Conservation (phyloP, 64 coral and sea anemone genomes). For the Catalaphyllia jardinei region DNA sequence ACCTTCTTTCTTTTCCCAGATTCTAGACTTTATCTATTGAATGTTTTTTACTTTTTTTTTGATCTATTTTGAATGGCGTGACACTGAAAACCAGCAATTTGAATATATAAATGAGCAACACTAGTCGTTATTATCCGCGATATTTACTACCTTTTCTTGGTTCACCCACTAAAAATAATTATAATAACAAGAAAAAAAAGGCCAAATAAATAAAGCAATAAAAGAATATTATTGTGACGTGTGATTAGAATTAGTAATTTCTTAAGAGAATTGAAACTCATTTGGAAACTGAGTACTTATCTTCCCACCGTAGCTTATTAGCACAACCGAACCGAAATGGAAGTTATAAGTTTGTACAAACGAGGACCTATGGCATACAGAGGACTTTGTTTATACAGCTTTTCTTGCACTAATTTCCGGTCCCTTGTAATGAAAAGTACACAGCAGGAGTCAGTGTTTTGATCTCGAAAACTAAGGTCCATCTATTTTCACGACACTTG, state of each 20-base stretch:
- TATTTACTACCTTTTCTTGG: too few relatives aligned
- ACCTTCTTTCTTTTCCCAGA: too few relatives aligned
- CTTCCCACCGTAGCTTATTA: neutral
- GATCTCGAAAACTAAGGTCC: neutral
- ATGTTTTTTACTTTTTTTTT: too few relatives aligned
- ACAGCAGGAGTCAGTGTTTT: neutral
- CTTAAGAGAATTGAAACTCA: neutral
- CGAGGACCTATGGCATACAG: neutral
- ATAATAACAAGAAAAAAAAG: too few relatives aligned
- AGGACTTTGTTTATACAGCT: conserved; percentile 9
- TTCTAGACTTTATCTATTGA: too few relatives aligned
- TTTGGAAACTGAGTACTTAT: neutral
- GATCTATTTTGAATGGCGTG: too few relatives aligned
- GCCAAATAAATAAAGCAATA: neutral
- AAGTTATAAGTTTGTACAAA: conserved; percentile 11
- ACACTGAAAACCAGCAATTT: too few relatives aligned
- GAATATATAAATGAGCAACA: too few relatives aligned
- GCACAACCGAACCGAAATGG: conserved; percentile 5
- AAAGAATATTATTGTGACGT: neutral
- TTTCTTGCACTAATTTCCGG: neutral
- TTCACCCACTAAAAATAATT: too few relatives aligned
- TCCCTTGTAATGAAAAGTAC: neutral
- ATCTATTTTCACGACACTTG: neutral
- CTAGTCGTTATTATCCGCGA: too few relatives aligned
- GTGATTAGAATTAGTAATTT: neutral